Evolutionary conservation across 2,113 vertebrate genomes (phyloP), one percentile per base, ranked within the genome.

Genomic region (Sisor rabdophorus): DNA sequence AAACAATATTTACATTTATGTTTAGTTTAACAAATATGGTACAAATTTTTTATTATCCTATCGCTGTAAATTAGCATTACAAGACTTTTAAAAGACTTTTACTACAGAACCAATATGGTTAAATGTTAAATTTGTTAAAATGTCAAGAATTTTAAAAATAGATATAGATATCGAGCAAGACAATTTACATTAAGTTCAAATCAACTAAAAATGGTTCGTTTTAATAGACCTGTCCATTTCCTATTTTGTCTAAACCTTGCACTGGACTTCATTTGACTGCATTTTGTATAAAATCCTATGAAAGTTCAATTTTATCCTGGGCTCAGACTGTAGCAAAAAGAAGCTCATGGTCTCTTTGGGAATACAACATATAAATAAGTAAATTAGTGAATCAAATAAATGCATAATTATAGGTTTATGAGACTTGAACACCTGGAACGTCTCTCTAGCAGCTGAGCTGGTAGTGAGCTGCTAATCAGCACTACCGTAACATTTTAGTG

Each of bases 401-500:
- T 72, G 81, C 81, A 78, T 86, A 89, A 88, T 89, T 82, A 88
- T 86, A 87, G 79, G 76, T 89, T 86, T 87, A 75, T 81, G 83
- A 76, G 84, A 82, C 79, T 78, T 79, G 17, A 80, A 80, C 87
- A 90, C 89, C 90, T 91, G 86, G 88, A 88, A 88, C 85, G 79
- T 85, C 87, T 88, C 86, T 72, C 36, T 69, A 52, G 65, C 65
- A 83, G 83, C 79, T 72, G 75, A 88, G 83, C 87, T 80, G 77
- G 82, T 83, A 77, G 76, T 78, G 86, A 85, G 80, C 81, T 76
- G 73, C 78, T 90, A 84, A 88, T 88, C 86, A 85, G 79, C 75
- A 80, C 72, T 52, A 54, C 82, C 81, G 75, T 91, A 91, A 91
- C 86, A 87, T 89, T 90, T 88, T 89, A 90, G 87, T 89, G 88